Evolutionary conservation across 2,888 invertebrate species (phyloP), one percentile per base, ranked within the genome.

Genomic region (Ochropacha duplaris): DNA sequence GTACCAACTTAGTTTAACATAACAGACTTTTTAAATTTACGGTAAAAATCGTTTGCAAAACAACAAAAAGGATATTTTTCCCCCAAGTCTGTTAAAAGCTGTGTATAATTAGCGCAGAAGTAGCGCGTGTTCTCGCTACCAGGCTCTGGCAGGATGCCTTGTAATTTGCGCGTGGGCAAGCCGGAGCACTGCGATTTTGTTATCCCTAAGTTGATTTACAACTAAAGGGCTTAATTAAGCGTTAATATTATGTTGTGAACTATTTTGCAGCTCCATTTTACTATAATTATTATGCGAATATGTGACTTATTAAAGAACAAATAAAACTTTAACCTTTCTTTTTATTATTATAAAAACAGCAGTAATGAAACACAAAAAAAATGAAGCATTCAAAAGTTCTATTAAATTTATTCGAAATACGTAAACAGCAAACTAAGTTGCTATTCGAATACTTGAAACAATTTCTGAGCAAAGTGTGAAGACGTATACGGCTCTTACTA

Each of bases 151-250:
- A 69, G 77, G 79, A 68, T 63, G 67, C 70, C 77, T 72, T 76
- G 76, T 79, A 76, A 79, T 80, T 79, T 74, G 71, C 74, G 69
- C 69, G 59, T 36, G 64, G 60, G 44, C 44, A 44, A 44, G 16
- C 62, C 54, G 62, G 19, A 11, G 16, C 44, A 9, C 44, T 16
- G 9, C 19, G 44, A 44, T 44, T 44, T 44, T 44, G 44, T 44
- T 44, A 44, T 44, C 44, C 44, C 58, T 49, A 50, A 59, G 58
- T 57, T 56, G 50, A 59, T 63, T 59, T 56, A 58, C 50, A 56
- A 54, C 57, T 55, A 56, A 34, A 59, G 59, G 19, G 19, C 44
- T 44, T 19, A 44, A 44, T 44, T 44, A 44, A 39, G 44, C 19
- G 19, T 44, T 19, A 44, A 44, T 44, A 2, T 19, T 19, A 5